These are phyloP conservation scores for Lacanobia oleracea DNA, from an alignment of 2,888 invertebrate genomes.

Conservation along the genomic window DNA sequence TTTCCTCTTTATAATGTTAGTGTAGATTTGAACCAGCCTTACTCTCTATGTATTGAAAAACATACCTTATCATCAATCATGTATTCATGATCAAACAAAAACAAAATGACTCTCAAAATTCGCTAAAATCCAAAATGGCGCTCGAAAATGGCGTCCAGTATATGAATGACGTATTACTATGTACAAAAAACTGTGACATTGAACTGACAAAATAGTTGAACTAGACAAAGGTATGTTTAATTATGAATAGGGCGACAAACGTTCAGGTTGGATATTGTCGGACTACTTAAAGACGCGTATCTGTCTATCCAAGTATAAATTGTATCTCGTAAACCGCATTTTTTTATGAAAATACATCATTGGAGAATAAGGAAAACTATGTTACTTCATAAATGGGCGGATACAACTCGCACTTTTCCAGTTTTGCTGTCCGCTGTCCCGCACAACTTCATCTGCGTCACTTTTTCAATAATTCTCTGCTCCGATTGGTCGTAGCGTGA, in stretches of 20 bases:
- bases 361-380: too few relatives aligned
- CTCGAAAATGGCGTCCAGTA: conserved; percentile 70
- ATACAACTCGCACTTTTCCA: too few relatives aligned
- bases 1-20: too few relatives aligned
- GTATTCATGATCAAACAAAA: conserved; percentile 16
- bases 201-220: conserved; percentile 75
- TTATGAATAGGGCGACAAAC: conserved; percentile 67
- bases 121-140: conserved; percentile 72
- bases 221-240: conserved; percentile 85
- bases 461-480: too few relatives aligned
- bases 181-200: conserved; percentile 75
- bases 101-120: conserved; percentile 46
- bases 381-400: too few relatives aligned
- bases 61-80: background rate
- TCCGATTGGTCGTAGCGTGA: too few relatives aligned
- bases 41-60: background rate
- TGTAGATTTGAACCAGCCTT: too few relatives aligned
- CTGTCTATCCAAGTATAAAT: too few relatives aligned
- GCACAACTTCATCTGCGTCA: too few relatives aligned
- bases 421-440: too few relatives aligned
- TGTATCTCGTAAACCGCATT: too few relatives aligned
- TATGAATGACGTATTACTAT: conserved; percentile 74
- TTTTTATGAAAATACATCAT: too few relatives aligned
- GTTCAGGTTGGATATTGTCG: background rate
- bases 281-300: background rate